Conservation (phyloP, 1,140 invertebrate genomes). For the Procambarus clarkii region DNA sequence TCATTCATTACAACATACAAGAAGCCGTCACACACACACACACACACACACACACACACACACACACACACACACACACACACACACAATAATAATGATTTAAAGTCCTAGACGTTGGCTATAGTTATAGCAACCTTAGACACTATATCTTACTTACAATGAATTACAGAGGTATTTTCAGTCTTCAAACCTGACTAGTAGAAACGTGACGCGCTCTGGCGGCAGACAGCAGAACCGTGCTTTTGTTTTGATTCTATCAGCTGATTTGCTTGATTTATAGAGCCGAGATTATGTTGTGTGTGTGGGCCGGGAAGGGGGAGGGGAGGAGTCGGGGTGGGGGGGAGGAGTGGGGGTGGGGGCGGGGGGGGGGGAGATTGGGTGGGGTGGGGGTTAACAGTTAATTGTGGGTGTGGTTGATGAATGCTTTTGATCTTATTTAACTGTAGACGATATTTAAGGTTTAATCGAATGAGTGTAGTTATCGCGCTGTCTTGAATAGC, state of each 20-base stretch:
- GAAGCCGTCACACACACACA: slow-evolving; percentile 27
- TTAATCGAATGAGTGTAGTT: too few relatives aligned
- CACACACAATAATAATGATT: too few relatives aligned
- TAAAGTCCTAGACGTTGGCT: not conserved
- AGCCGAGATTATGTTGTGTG: not conserved
- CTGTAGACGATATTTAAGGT: too few relatives aligned
- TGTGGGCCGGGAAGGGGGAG: too few relatives aligned
- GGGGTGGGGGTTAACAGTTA: too few relatives aligned
- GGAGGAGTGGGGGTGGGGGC: too few relatives aligned
- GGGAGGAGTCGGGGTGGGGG: too few relatives aligned
- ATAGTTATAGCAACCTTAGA: not conserved
- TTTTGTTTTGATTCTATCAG: not conserved
- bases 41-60: slow-evolving; percentile 27
- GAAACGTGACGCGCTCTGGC: not conserved
- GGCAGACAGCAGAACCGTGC: not conserved
- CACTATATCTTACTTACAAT: not conserved
- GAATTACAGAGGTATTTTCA: not conserved
- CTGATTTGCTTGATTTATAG: not conserved
- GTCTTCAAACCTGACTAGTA: not conserved
- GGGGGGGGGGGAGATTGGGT: too few relatives aligned
- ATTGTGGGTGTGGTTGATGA: too few relatives aligned
- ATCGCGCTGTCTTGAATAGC: too few relatives aligned
- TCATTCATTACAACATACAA: too few relatives aligned
- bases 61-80: slow-evolving; percentile 8
- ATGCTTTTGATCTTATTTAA: too few relatives aligned